Evolutionary conservation across 2,888 invertebrate genomes (phyloP), one percentile per base, ranked within the genome.

Genomic region (Amiota minor): DNA sequence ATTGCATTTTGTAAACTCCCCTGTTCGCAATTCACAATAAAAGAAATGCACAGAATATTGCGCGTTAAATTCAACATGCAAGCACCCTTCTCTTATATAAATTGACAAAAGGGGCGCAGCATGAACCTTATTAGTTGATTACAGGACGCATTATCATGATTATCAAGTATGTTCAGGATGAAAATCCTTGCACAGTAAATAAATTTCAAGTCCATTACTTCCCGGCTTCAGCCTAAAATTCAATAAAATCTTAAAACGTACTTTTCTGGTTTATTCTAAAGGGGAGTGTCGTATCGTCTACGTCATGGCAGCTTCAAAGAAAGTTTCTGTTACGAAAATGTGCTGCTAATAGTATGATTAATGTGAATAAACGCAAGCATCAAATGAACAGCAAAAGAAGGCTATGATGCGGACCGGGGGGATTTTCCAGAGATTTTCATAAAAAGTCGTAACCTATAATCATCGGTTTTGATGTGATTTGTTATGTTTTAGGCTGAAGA

Each of bases 91-190:
- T 59, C 71, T 72, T 45, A 75, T 71, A 72, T 65, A 35, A 35
- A 35, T 8, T 4, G 35, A 35, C 35, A 35, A 67, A 79, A 70
- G 78, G 76, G 77, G 80, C 80, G 75, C 77, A 77, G 80, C 83
- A 86, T 84, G 85, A 84, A 86, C 87, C 89, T 90, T 90, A 90
- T 90, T 90, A 90, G 90, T 90, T 90, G 90, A 90, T 90, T 90
- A 90, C 90, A 90, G 89, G 89, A 89, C 89, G 86, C 89, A 90
- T 90, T 90, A 90, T 90, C 89, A 86, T 90, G 89, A 90, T 90
- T 90, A 90, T 90, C 87, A 87, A 86, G 87, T 88, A 86, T 80
- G 80, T 76, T 77, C 71, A 45, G 50, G 59, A 35, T 59, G 56
- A 64, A 9, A 20, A 59, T 73, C 68, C 73, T 76, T 74, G 78